Evolutionary conservation across 2,113 vertebrate species (phyloP).

Genomic region (Acanthisitta chloris): DNA sequence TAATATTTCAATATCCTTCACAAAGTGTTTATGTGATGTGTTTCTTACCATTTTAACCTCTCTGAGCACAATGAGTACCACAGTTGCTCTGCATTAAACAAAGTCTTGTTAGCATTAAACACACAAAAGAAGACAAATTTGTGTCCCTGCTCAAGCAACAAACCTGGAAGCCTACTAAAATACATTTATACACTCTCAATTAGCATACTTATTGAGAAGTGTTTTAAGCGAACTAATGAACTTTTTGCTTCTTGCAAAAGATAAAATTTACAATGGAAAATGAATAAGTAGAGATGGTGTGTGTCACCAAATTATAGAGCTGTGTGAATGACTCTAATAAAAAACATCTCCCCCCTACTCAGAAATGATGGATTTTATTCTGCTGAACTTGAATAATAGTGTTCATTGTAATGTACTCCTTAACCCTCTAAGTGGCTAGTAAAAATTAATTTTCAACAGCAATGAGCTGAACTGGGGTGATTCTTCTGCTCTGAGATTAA

Average conservation of each 20-base stretch:
- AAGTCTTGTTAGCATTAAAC: constrained; percentile 16
- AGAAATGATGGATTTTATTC: constrained; percentile 64
- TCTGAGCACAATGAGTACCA: background rate
- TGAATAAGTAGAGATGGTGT: constrained; percentile 5
- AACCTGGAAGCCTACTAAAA: constrained; percentile 29
- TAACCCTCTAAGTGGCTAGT: constrained; percentile 43
- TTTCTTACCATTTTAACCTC: constrained; percentile 14
- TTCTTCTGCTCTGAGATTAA: constrained; percentile 37
- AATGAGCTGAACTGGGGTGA: background rate
- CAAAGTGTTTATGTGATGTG: background rate
- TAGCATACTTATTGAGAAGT: constrained; percentile 54
- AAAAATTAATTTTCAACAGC: constrained; percentile 58
- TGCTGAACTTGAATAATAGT: constrained; percentile 42
- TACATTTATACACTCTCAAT: constrained; percentile 47
- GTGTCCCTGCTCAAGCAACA: constrained; percentile 31
- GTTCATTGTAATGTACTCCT: background rate
- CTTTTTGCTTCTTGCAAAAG: constrained; percentile 53
- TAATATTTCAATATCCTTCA: constrained; percentile 31
- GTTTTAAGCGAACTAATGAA: constrained; percentile 53
- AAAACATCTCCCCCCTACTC: constrained; percentile 31
- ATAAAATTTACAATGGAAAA: constrained; percentile 58
- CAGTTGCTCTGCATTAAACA: background rate
- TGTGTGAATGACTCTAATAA: constrained; percentile 60
- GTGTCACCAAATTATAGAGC: constrained; percentile 46
- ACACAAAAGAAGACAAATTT: background rate